Evolutionary conservation across 1,140 invertebrate species (phyloP).

Genomic region (Asobara japonica): DNA sequence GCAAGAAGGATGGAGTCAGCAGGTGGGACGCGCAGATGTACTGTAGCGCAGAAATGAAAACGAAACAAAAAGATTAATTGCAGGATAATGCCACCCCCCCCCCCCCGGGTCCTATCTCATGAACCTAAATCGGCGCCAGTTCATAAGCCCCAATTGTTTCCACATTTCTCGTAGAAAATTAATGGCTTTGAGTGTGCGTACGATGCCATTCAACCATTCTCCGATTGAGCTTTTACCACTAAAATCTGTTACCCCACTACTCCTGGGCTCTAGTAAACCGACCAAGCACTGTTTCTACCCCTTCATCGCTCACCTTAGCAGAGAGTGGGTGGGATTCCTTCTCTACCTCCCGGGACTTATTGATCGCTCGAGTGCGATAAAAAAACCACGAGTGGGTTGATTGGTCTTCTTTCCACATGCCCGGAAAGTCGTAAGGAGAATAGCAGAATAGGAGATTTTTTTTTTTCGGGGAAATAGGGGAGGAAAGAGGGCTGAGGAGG

Average conservation of each 20-base stretch:
- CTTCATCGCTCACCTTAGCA: neutral
- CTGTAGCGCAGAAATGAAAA: conserved; percentile 59
- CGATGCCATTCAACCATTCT: conserved; percentile 40
- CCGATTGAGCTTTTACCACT: conserved; percentile 30
- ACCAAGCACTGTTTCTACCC: neutral
- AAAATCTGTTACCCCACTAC: no score
- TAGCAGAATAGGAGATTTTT: neutral
- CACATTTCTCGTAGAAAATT: conserved; percentile 64
- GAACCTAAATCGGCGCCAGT: conserved; percentile 17
- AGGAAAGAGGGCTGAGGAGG: conserved; percentile 19
- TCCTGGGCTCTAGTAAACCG: conserved; percentile 26
- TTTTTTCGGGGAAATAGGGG: neutral
- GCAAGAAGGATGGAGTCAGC: neutral
- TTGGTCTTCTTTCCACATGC: conserved; percentile 51
- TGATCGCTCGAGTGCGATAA: conserved; percentile 62
- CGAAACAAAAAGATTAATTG: conserved; percentile 46
- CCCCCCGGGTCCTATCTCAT: neutral
- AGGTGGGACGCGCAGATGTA: conserved; percentile 34
- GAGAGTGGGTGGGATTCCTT: conserved; percentile 57
- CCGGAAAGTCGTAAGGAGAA: conserved; percentile 22
- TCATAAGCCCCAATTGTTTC: conserved; percentile 44
- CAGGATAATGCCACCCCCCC: neutral
- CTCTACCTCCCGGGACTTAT: conserved; percentile 63
- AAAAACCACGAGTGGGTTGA: conserved; percentile 62
- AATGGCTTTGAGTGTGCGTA: conserved; percentile 65